Evolutionary conservation across 2,888 invertebrate species (phyloP), one percentile per base, ranked within the genome.

Genomic region (Tubiluchus corallicola): DNA sequence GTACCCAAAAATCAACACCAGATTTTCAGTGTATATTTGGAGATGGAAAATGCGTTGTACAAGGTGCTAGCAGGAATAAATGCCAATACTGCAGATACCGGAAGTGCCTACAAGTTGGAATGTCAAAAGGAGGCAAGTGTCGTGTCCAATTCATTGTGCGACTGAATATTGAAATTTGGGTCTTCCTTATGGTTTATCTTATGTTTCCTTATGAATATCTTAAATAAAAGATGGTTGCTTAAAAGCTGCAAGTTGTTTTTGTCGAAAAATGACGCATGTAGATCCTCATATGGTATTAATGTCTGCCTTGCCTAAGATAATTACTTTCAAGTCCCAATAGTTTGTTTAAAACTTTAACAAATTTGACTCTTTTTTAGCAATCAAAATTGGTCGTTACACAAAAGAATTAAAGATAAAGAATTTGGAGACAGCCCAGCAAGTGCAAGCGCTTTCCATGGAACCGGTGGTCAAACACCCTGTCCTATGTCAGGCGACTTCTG

Each of bases 11-110:
- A 29, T 29, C 29, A n/a, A 29, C 29, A n/a, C 29, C 29, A 9
- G 29, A 29, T n/a, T 29, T 29, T n/a, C 29, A 29, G n/a, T 29
- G 29, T n/a, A 29, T 29, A 9, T 29, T 29, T n/a, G 29, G 29
- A 29, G 29, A 29, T n/a, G 29, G 29, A 9, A 29, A 29, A n/a
- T 29, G 29, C 29, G n/a, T 29, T 9, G 29, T 29, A 29, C 29
- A 29, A n/a, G 29, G 29, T 29, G 29, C 29, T n/a, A 29, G 29
- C 29, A 9, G 29, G n/a, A 29, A 29, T n/a, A 29, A 29, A 29
- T 29, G 29, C n/a, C 29, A 29, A n/a, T 29, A 9, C 29, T 29
- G 29, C 29, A 9, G 29, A 9, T 29, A 29, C 29, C 9, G n/a
- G 29, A 29, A 29, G n/a, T 29, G 29, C n/a, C 29, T 29, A 9